phyloP scores from a whole-genome alignment of 2,888 invertebrate species.

The Papilio elwesi region DNA sequence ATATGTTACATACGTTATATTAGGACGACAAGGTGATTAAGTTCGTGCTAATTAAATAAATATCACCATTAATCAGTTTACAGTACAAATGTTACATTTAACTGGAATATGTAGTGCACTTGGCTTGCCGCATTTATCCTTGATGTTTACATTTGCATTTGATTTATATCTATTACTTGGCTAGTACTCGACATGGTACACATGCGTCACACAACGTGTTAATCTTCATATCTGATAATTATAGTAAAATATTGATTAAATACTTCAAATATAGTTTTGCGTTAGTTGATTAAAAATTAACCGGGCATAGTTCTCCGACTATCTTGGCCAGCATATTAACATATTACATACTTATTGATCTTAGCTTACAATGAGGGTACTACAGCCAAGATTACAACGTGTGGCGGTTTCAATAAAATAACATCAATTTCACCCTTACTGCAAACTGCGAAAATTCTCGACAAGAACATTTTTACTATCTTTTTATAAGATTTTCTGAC shows the following conservation, averaged over 20 bases:
- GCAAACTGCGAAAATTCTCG: too few relatives aligned
- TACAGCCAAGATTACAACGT: too few relatives aligned
- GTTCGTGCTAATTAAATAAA: constrained; percentile 23
- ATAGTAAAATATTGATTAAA: constrained; percentile 33
- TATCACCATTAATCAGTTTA: constrained; percentile 31
- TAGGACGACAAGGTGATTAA: neutral
- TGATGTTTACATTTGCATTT: constrained; percentile 48
- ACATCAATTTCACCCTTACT: too few relatives aligned
- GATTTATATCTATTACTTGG: constrained; percentile 55
- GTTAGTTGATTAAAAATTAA: too few relatives aligned
- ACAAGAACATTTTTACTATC: too few relatives aligned
- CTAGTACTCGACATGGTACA: constrained; percentile 48
- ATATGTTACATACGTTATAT: neutral
- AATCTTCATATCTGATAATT: constrained; percentile 29
- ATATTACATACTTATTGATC: too few relatives aligned
- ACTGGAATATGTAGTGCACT: constrained; percentile 48
- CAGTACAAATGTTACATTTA: constrained; percentile 37
- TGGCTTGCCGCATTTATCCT: constrained; percentile 51
- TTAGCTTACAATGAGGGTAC: too few relatives aligned
- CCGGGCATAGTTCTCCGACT: too few relatives aligned
- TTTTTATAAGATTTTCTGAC: too few relatives aligned
- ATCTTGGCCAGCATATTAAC: too few relatives aligned
- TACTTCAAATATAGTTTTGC: constrained; percentile 31
- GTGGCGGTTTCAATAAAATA: too few relatives aligned
- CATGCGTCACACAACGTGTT: constrained; percentile 23